Evolutionary conservation across 2,888 invertebrate species (phyloP).

Genomic region (Rhynchonema sp.): DNA sequence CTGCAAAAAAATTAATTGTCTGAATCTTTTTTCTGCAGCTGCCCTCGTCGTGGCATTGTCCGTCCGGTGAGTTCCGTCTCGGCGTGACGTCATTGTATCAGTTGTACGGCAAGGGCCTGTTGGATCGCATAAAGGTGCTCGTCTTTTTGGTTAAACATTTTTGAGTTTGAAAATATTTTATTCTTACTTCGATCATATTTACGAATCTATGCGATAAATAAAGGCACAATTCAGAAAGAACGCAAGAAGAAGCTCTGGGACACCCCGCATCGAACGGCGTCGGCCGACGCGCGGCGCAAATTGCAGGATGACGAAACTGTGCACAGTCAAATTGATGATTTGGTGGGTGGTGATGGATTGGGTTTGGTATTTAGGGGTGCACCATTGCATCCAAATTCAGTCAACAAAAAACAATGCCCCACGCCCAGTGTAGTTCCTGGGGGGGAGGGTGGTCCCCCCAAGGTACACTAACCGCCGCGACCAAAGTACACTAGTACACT

Average conservation of each 20-base stretch:
- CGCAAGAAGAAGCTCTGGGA: constrained; percentile 67
- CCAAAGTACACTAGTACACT: too few relatives aligned
- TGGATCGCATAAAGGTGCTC: constrained; percentile 46
- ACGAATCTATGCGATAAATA: neutral
- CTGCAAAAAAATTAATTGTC: neutral
- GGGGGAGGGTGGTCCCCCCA: too few relatives aligned
- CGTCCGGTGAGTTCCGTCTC: constrained; percentile 59
- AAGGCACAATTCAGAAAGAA: constrained; percentile 39
- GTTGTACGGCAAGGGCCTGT: constrained; percentile 61
- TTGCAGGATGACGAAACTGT: constrained; percentile 46
- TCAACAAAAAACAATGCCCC: too few relatives aligned
- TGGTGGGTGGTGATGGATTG: constrained; percentile 7
- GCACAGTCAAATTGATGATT: constrained; percentile 18
- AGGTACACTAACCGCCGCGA: too few relatives aligned
- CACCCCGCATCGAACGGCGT: constrained; percentile 51
- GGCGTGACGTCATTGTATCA: constrained; percentile 68
- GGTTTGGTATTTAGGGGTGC: too few relatives aligned
- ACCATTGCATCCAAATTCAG: too few relatives aligned
- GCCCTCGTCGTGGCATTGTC: constrained; percentile 60
- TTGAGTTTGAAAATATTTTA: neutral
- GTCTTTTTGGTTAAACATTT: neutral
- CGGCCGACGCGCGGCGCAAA: constrained; percentile 55
- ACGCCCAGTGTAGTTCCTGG: too few relatives aligned
- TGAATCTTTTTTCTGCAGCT: constrained; percentile 41
- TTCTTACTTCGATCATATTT: neutral